Evolutionary conservation across 2,113 vertebrate genomes (phyloP).

Genomic region (Muntiacus reevesi): DNA sequence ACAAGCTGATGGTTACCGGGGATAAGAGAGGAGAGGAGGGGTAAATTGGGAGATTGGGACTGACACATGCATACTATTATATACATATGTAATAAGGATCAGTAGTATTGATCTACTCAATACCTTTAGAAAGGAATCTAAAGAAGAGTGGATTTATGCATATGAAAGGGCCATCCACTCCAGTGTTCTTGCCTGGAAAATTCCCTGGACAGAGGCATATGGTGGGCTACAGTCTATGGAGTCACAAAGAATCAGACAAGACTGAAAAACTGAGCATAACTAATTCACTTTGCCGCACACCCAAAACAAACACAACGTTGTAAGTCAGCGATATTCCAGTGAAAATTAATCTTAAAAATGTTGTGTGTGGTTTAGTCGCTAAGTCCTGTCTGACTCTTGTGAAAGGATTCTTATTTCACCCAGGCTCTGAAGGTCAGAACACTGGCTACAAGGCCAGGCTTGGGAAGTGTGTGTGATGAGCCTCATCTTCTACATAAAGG

Average conservation of each 20-base stretch:
- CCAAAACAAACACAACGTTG: background rate
- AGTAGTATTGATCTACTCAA: background rate
- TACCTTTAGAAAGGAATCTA: background rate
- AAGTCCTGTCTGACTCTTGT: background rate
- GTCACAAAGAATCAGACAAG: background rate
- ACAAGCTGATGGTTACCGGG: background rate
- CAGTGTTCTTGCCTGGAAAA: background rate
- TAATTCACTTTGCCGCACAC: background rate
- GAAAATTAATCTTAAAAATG: background rate
- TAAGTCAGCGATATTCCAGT: background rate
- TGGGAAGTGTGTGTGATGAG: too few relatives aligned
- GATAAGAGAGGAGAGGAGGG: background rate
- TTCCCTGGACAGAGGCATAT: background rate
- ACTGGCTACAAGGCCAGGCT: too few relatives aligned
- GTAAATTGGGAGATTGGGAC: background rate
- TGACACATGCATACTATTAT: background rate
- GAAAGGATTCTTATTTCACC: background rate
- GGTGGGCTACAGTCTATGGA: background rate
- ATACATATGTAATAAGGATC: background rate
- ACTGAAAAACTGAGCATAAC: background rate
- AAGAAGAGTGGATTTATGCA: background rate
- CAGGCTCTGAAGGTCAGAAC: background rate
- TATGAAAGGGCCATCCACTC: background rate
- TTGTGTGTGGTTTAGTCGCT: background rate
- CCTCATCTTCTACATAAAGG: background rate